A percentile compares a stretch with the other conserved stretches of the same genome.
These are phyloP conservation scores for Ovis aries DNA, from an alignment of 2,113 vertebrate species.

Conservation along the genomic window DNA sequence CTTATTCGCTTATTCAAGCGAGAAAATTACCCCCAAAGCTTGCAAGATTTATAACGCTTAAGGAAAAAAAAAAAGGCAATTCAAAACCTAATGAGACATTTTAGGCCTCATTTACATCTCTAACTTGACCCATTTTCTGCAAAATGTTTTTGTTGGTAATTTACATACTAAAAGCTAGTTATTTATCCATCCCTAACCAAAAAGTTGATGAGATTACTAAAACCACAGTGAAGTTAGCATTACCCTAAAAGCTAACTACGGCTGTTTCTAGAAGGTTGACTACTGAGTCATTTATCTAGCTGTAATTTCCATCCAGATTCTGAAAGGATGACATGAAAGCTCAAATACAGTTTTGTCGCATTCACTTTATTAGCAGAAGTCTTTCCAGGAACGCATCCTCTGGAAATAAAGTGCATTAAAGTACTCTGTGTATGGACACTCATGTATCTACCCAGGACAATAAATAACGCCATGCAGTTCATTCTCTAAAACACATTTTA, in stretches of 20 bases:
- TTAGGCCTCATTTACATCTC: conserved; percentile 85
- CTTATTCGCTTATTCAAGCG: conserved; percentile 79
- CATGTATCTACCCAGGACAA: background rate
- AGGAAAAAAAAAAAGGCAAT: conserved; percentile 73
- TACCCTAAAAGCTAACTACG: conserved; percentile 71
- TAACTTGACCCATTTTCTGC: conserved; percentile 83
- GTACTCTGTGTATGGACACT: background rate
- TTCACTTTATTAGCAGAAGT: background rate
- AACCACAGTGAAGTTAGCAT: conserved; percentile 70
- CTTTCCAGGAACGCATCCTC: background rate
- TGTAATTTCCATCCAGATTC: conserved; percentile 53
- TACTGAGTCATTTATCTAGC: conserved; percentile 61
- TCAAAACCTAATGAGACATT: conserved; percentile 87
- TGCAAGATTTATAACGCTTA: conserved; percentile 83
- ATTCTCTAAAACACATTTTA: background rate
- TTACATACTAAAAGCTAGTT: conserved; percentile 83
- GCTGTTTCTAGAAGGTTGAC: conserved; percentile 57
- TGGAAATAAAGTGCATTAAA: background rate
- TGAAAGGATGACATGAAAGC: background rate
- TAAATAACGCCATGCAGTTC: background rate
- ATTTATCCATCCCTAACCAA: conserved; percentile 81
- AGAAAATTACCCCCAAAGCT: conserved; percentile 83
- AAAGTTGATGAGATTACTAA: conserved; percentile 81
- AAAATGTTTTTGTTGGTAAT: conserved; percentile 81
- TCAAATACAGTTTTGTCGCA: background rate